These are phyloP conservation scores for Synaphobranchus kaupii DNA, from an alignment of 2,797 vertebrate genomes.

Conservation along the genomic window DNA sequence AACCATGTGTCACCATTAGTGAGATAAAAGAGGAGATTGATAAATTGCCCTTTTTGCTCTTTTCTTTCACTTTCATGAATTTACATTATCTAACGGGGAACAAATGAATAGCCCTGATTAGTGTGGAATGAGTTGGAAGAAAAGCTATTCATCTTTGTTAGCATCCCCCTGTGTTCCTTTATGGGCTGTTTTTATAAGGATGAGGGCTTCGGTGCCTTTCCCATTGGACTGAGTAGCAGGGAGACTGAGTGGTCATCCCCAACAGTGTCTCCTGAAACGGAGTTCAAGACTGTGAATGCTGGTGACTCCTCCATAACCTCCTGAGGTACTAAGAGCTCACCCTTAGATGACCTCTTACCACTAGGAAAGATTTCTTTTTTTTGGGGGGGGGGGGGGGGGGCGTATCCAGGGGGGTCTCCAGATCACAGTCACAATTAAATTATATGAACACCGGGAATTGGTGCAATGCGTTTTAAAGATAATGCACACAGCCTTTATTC, in stretches of 20 bases:
- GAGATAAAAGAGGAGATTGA: conserved; percentile 73
- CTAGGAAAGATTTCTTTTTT: conserved; percentile 27
- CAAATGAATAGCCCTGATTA: conserved; percentile 76
- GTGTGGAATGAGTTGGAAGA: conserved; percentile 76
- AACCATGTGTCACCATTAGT: conserved; percentile 50
- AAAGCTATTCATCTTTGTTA: conserved; percentile 79
- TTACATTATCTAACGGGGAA: conserved; percentile 71
- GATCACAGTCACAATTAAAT: conserved; percentile 22
- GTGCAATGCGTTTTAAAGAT: conserved; percentile 42
- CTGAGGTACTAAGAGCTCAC: conserved; percentile 42
- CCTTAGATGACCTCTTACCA: conserved; percentile 45
- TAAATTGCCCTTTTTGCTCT: conserved; percentile 75
- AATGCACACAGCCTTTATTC: too few relatives aligned
- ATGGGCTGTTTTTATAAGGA: conserved; percentile 71
- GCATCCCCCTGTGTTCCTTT: conserved; percentile 78
- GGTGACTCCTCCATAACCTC: conserved; percentile 51
- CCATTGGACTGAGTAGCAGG: conserved; percentile 36
- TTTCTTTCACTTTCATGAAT: conserved; percentile 83
- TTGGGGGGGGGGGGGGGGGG: conserved; percentile 29
- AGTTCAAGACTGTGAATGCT: conserved; percentile 49
- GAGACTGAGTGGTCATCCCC: conserved; percentile 40
- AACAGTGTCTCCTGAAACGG: conserved; percentile 40
- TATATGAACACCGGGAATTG: conserved; percentile 41
- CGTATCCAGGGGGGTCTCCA: conserved; percentile 35
- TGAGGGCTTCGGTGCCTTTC: conserved; percentile 54